These are phyloP conservation scores for Adelosebastes latens DNA, from an alignment of 2,797 vertebrate species.

Conservation along the genomic window DNA sequence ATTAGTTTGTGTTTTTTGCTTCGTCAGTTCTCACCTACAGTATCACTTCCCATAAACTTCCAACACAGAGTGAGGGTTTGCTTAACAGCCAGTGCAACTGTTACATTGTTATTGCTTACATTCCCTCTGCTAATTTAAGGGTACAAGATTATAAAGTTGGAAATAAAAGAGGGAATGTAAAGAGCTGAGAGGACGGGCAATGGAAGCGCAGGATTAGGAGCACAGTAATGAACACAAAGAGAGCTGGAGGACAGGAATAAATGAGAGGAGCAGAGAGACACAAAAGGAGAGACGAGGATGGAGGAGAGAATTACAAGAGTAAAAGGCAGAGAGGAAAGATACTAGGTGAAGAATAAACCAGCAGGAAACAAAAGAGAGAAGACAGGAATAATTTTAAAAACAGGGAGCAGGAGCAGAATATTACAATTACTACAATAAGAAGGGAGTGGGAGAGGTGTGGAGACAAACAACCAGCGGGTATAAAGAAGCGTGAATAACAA, in stretches of 20 bases:
- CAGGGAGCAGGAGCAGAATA: constrained; percentile 4
- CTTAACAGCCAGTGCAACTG: constrained; percentile 24
- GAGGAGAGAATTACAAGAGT: constrained; percentile 33
- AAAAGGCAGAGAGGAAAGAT: constrained; percentile 36
- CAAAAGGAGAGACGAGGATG: constrained; percentile 36
- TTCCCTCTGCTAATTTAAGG: constrained; percentile 43
- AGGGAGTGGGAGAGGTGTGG: neutral
- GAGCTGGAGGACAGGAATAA: constrained; percentile 66
- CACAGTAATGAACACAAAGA: constrained; percentile 59
- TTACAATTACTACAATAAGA: constrained; percentile 21
- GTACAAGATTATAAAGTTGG: constrained; percentile 45
- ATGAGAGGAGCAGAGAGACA: constrained; percentile 53
- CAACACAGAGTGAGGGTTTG: neutral
- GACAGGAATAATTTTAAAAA: constrained; percentile 15
- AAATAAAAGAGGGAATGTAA: constrained; percentile 44
- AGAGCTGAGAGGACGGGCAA: constrained; percentile 33
- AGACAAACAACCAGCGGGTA: constrained; percentile 11
- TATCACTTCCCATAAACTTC: neutral
- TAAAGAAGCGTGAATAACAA: constrained; percentile 12
- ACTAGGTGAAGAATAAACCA: constrained; percentile 27
- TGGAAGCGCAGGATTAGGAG: constrained; percentile 53
- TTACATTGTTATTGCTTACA: constrained; percentile 42
- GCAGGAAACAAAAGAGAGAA: constrained; percentile 34
- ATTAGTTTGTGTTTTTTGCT: neutral
- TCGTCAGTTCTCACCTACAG: constrained; percentile 14